Conservation (phyloP, 2,113 vertebrate genomes). For the Sporophila hypoxantha region DNA sequence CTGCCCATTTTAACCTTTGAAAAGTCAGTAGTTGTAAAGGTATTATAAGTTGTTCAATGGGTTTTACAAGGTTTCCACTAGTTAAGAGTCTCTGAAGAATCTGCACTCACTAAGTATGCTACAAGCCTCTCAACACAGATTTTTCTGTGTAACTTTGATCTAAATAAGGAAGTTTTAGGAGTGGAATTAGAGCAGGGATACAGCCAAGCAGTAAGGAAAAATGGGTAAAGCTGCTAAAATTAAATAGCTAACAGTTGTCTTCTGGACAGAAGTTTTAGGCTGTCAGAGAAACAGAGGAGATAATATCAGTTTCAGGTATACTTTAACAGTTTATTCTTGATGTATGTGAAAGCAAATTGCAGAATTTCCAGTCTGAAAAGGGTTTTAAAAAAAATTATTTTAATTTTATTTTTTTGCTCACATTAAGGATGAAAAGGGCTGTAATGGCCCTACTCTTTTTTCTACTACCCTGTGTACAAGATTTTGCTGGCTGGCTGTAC, state of each 20-base stretch:
- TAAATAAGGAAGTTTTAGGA: not conserved
- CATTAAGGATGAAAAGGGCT: not conserved
- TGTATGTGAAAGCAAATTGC: not conserved
- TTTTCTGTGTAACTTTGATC: not conserved
- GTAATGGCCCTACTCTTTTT: not conserved
- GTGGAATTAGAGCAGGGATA: not conserved
- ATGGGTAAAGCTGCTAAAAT: not conserved
- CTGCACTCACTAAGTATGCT: not conserved
- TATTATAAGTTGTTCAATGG: not conserved
- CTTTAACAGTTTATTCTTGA: not conserved
- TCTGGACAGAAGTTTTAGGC: not conserved
- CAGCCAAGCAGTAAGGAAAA: not conserved
- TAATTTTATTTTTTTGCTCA: not conserved
- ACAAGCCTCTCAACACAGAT: not conserved
- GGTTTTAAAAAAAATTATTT: not conserved
- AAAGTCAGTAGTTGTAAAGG: slow-evolving; percentile 2
- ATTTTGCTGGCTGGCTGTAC: not conserved
- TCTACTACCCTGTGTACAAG: not conserved
- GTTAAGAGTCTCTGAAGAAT: not conserved
- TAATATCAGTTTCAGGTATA: not conserved
- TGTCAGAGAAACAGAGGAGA: not conserved
- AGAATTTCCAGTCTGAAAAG: not conserved
- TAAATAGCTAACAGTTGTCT: not conserved
- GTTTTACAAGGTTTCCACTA: not conserved
- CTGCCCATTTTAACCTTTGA: not conserved